Evolutionary conservation across 2,113 vertebrate species (phyloP).

Genomic region (Camelus dromedarius): DNA sequence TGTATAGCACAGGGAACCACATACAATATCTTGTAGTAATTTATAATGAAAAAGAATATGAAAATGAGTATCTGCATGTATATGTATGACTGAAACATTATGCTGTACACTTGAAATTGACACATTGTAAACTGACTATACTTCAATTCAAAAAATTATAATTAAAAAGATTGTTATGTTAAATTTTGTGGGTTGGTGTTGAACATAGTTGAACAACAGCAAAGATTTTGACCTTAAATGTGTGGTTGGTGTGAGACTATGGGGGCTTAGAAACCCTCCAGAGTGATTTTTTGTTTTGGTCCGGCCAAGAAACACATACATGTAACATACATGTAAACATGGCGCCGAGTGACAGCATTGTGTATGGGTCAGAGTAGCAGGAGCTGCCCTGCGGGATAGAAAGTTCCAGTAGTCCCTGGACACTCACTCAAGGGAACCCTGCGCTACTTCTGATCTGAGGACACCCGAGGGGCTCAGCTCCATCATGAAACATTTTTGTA

Average conservation of each 20-base stretch:
- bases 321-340: too few relatives aligned
- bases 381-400: rapidly evolving
- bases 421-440: not conserved
- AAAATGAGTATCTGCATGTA: too few relatives aligned
- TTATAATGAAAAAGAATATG: too few relatives aligned
- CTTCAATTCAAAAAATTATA: too few relatives aligned
- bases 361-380: not conserved
- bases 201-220: not conserved
- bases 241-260: rapidly evolving
- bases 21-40: too few relatives aligned
- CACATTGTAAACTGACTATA: too few relatives aligned
- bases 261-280: not conserved
- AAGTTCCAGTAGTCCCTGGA: not conserved
- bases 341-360: not conserved
- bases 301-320: not conserved
- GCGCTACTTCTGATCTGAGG: not conserved
- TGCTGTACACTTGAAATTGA: too few relatives aligned
- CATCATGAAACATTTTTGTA: rapidly evolving
- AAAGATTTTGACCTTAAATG: not conserved
- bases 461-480: not conserved
- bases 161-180: not conserved
- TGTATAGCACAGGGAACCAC: too few relatives aligned
- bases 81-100: too few relatives aligned
- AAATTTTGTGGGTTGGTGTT: not conserved
- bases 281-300: not conserved